Conservation (phyloP, 1,140 invertebrate species). For the Teleopsis dalmanni region DNA sequence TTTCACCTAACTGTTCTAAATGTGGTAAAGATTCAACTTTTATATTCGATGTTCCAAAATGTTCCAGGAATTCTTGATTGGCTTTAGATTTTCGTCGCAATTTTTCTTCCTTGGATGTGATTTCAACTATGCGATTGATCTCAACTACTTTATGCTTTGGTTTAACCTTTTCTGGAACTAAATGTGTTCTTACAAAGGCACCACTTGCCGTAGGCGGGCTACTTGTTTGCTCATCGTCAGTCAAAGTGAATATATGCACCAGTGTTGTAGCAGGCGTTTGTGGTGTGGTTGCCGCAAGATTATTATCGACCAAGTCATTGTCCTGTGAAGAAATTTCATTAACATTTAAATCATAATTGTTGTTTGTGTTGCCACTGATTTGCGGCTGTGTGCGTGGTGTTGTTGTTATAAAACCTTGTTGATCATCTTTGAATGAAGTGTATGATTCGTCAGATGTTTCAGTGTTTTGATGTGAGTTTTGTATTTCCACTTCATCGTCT, state of each 20-base stretch:
- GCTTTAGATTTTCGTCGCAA: slow-evolving; percentile 51
- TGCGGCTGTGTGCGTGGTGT: slow-evolving; percentile 30
- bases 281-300: slow-evolving; percentile 19
- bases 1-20: slow-evolving; percentile 57
- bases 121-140: slow-evolving; percentile 57
- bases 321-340: slow-evolving; percentile 39
- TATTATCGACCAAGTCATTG: slow-evolving; percentile 17
- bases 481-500: slow-evolving; percentile 2
- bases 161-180: slow-evolving; percentile 10
- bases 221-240: slow-evolving; percentile 24
- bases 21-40: slow-evolving; percentile 51
- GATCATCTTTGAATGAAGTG: slow-evolving; percentile 8
- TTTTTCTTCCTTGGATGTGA: slow-evolving; percentile 54
- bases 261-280: slow-evolving; percentile 47
- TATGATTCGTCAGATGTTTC: slow-evolving; percentile 13
- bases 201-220: not conserved
- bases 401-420: slow-evolving; percentile 27
- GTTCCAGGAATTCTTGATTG: slow-evolving; percentile 48
- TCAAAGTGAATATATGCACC: slow-evolving; percentile 48
- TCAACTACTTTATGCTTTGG: slow-evolving; percentile 54
- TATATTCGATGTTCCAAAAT: slow-evolving; percentile 35
- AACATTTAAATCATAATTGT: slow-evolving; percentile 24
- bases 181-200: not conserved
- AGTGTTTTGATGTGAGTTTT: slow-evolving; percentile 1
- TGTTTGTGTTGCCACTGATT: slow-evolving; percentile 20